Base-by-base conservation (phyloP, 2,797 vertebrate species). In the Cetoscarus ocellatus region DNA sequence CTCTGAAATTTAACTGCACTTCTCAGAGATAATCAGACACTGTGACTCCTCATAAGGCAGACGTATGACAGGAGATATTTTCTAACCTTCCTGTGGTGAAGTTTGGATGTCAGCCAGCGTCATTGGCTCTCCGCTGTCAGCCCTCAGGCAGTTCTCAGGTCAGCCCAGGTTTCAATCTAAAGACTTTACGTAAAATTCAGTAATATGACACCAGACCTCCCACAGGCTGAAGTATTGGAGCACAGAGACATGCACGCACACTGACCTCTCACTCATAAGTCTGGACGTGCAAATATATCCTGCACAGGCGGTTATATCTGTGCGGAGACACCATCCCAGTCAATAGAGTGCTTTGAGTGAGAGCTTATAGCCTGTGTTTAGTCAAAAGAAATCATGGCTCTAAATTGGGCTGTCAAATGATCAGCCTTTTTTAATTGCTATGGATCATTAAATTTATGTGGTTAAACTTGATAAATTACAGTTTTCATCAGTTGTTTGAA, bases 121-220 rank as follows among this genome's bases (percentile, higher is more conserved):
- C 56, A 45, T 34, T 40, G 10, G 58, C 53, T 71, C 40, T 71
- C 54, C 3, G 9, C 34, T 10, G 63, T 77, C 52, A 69, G 34
- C 72, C 73, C 62, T 8, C 8, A 35, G 76, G 74, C 56, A 50
- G 65, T 56, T 81, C 17, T 27, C 15, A 54, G 52, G 19, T 55
- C 49, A 63, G 34, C 65, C 13, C 3, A 54, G 49, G 35, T 70
- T 64, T 75, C 15, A 27, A 51, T 42, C 49, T 49, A 15, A 18
- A 70, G 42, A 63, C 52, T 58, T 8, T 9, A 42, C 35, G 49
- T 47, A 64, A 67, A 55, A 73, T 67, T 69, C 74, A n/a, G 45
- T 9, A 17, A 38, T 50, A 66, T 61, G 27, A 56, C 54, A 72
- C 44, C 10, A 7, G 17, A 51, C 10, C 40, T 39, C 12, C 5